These are phyloP conservation scores for Caradrina kadenii DNA, from an alignment of 2,888 invertebrate species.

Conservation along the genomic window DNA sequence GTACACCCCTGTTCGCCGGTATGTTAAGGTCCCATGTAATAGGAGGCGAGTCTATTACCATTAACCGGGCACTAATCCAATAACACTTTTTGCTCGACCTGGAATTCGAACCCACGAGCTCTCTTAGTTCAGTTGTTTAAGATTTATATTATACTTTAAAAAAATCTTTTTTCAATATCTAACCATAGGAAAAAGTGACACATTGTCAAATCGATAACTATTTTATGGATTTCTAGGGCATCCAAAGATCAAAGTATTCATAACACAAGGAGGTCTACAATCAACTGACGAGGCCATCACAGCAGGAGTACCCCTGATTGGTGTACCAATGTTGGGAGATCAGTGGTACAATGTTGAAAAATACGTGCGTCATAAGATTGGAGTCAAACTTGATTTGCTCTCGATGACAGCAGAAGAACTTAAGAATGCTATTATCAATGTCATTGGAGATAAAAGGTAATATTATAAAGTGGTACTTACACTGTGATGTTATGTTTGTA, in stretches of 20 bases:
- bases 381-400: conserved; percentile 13
- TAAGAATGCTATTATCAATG: not conserved
- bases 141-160: too few species aligned
- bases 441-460: conserved; percentile 21
- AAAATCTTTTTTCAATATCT: too few species aligned
- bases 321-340: conserved; percentile 21
- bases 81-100: too few species aligned
- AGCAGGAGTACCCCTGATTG: conserved; percentile 21
- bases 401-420: conserved; percentile 2
- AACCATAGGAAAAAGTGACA: too few species aligned
- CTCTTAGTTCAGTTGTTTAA: too few species aligned
- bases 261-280: conserved; percentile 64
- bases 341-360: conserved; percentile 34
- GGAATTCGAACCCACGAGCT: too few species aligned
- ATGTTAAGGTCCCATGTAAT: too few species aligned
- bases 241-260: conserved; percentile 20
- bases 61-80: too few species aligned
- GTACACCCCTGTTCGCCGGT: too few species aligned
- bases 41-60: too few species aligned
- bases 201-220: not conserved
- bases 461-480: not conserved
- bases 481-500: too few species aligned
- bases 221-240: conserved; percentile 11
- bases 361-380: conserved; percentile 20
- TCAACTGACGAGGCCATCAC: conserved; percentile 73